These are phyloP conservation scores for Drosophila demipolita DNA, from an alignment of 2,888 invertebrate genomes.

Conservation along the genomic window DNA sequence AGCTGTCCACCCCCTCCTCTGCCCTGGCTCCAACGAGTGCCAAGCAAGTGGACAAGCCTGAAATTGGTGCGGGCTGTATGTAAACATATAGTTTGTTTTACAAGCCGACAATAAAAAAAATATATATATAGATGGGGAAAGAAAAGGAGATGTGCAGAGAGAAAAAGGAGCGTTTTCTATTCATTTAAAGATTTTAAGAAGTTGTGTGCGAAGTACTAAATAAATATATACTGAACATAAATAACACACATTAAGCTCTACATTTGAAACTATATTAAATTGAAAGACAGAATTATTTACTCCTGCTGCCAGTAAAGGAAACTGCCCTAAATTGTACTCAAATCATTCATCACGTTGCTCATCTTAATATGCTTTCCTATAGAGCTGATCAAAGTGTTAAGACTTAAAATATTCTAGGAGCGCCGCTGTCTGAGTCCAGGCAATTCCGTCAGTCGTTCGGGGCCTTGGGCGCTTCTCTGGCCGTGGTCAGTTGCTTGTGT, in stretches of 20 bases:
- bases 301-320: background rate
- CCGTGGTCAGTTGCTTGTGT: slow-evolving; percentile 47
- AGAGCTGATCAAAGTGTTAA: slow-evolving; percentile 45
- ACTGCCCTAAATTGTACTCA: background rate
- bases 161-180: background rate
- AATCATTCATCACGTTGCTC: background rate
- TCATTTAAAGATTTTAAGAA: background rate
- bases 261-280: background rate
- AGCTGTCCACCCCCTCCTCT: slow-evolving; percentile 58
- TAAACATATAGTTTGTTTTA: slow-evolving; percentile 39
- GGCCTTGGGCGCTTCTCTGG: slow-evolving; percentile 19
- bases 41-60: slow-evolving; percentile 40
- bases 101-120: slow-evolving; percentile 16
- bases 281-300: background rate
- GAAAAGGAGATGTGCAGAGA: background rate
- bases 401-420: slow-evolving; percentile 45
- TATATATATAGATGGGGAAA: slow-evolving; percentile 8
- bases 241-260: background rate
- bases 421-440: slow-evolving; percentile 21
- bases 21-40: slow-evolving; percentile 4
- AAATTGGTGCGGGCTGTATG: slow-evolving; percentile 42
- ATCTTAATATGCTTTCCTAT: background rate
- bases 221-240: background rate
- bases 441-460: slow-evolving; percentile 18
- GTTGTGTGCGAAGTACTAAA: background rate